Evolutionary conservation across 2,888 invertebrate genomes (phyloP), one percentile per base, ranked within the genome.

Genomic region (Watsonalla cultraria): DNA sequence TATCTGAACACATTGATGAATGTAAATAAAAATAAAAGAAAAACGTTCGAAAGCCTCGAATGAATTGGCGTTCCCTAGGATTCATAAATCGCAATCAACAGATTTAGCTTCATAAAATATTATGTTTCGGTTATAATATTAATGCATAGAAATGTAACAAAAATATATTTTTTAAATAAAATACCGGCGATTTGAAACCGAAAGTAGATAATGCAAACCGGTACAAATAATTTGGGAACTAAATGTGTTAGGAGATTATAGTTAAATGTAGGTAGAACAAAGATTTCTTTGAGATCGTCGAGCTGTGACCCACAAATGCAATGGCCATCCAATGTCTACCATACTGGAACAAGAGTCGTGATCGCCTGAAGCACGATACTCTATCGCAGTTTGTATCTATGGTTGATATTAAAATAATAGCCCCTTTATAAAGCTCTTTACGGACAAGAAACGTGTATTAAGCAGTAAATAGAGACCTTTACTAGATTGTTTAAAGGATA

Each of bases 321-420:
- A 80, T 72, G 66, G 80, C 71, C 77, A 83, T 84, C 83, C 72
- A 81, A 85, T 86, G 81, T 81, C 82, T 75, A 73, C 74, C 72
- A 72, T 68, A 74, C 68, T 54, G 57, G 53, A 58, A 56, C 53
- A 58, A 69, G 65, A 72, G 61, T 76, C 79, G 79, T 79, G 80
- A 83, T 74, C 65, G 67, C 76, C 70, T 60, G 54, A 64, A 69
- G 76, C 79, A 75, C 74, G 77, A 80, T 64, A 62, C 61, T 58
- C 61, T 68, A 74, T 71, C 67, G 68, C 68, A 68, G 75, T 72
- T 66, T 67, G 62, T 65, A 69, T 65, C 62, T 61, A 49, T 51
- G 68, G 66, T 67, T 67, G 67, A 71, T 70, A 77, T 77, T 81
- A 77, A 72, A 76, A 78, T 78, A 78, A 80, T 78, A 63, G 62